Evolutionary conservation across 2,888 invertebrate species (phyloP), one percentile per base, ranked within the genome.

Genomic region (Palloptera scutellata): DNA sequence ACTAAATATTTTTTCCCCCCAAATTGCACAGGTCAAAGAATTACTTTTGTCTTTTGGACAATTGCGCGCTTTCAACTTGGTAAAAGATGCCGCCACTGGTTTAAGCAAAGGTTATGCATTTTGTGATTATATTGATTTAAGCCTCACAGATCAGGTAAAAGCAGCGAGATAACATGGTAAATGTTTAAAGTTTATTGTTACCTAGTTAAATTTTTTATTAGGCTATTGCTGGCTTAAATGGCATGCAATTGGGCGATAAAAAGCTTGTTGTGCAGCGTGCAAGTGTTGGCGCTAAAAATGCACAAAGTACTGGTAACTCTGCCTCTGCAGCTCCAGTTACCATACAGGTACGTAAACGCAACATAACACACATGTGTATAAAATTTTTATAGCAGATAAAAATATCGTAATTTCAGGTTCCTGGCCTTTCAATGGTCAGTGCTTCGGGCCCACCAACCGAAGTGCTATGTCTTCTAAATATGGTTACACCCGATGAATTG

Each of bases 221-320:
- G 95, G 98, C 98, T n/a, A 98, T 98, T 82, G 96, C 96, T 75
- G 98, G 98, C 72, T 88, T 98, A 68, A 98, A 98, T 86, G 98
- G 97, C 59, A 98, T 98, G 98, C 97, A 97, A 85, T 87, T 98
- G 74, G 98, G 98, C 59, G 98, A 98, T 85, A 98, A 98, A 87
- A 96, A 97, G 83, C 87, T 98, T 60, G 97, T 98, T 75, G 97
- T 98, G 0, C 98, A 98, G 86, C 88, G 98, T 72, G 97, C 98
- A 12, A 97, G 96, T 85, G 95, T 98, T 70, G 97, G 97, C 66
- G 96, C 97, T 60, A 97, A 97, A 88, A 95, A 94, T 84, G 90
- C 93, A 2, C 91, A 92, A 76, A 88, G 92, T 76, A 91, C 91
- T 81, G 87, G 63, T 55, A 54, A 40, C 30, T 51, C 69, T 41